These are phyloP conservation scores for Drosophila mulleri DNA, from an alignment of 2,888 invertebrate genomes.

Conservation along the genomic window DNA sequence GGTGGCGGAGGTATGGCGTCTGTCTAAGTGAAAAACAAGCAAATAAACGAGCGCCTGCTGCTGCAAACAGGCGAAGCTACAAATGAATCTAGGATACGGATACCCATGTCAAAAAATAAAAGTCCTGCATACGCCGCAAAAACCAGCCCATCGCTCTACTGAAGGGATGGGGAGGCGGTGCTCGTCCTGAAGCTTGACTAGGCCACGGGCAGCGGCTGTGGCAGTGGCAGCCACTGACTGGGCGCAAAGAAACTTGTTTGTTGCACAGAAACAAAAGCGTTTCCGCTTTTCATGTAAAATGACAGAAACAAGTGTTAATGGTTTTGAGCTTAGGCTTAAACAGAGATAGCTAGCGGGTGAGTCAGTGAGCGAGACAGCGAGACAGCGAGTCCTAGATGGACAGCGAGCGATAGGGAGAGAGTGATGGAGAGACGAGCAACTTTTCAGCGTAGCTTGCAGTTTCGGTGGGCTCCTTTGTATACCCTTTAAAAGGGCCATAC, in stretches of 20 bases:
- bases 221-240: conserved; percentile 23
- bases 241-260: conserved; percentile 74
- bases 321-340: conserved; percentile 69
- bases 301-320: conserved; percentile 81
- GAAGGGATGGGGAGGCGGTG: no score
- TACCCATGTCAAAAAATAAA: conserved; percentile 74
- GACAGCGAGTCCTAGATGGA: background rate
- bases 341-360: conserved; percentile 7
- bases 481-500: background rate
- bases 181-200: conserved; percentile 24
- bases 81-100: conserved; percentile 75
- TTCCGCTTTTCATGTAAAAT: conserved; percentile 80
- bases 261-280: conserved; percentile 79
- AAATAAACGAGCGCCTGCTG: conserved; percentile 56
- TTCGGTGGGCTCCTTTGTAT: background rate
- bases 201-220: conserved; percentile 57
- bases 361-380: background rate
- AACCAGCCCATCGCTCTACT: no score
- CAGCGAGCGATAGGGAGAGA: no score
- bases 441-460: conserved; percentile 1
- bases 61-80: conserved; percentile 45
- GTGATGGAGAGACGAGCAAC: background rate
- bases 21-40: conserved; percentile 58
- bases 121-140: conserved; percentile 47
- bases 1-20: background rate